These are phyloP conservation scores for Macrophya annulata DNA, from an alignment of 2,888 invertebrate species.

Conservation along the genomic window DNA sequence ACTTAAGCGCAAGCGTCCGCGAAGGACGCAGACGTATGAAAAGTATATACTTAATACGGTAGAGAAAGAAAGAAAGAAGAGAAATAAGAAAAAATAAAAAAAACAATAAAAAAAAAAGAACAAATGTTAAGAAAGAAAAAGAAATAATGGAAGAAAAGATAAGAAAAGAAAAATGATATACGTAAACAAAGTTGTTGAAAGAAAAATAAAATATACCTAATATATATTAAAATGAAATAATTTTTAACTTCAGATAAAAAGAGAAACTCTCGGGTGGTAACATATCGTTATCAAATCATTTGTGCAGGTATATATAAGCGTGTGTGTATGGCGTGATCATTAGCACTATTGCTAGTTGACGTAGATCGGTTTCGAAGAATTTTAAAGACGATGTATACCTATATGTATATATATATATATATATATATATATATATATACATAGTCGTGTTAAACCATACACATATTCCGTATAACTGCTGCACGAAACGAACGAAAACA, in stretches of 20 bases:
- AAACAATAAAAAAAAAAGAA: too few species aligned
- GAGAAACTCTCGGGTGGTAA: constrained; percentile 20
- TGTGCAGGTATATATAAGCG: background rate
- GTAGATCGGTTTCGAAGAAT: constrained; percentile 27
- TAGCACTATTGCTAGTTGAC: background rate
- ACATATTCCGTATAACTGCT: background rate
- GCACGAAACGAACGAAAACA: constrained; percentile 22
- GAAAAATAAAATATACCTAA: background rate
- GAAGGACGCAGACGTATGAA: constrained; percentile 37
- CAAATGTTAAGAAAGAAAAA: too few species aligned
- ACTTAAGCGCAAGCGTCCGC: constrained; percentile 20
- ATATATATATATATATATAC: too few species aligned
- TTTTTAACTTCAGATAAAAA: background rate
- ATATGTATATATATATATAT: too few species aligned
- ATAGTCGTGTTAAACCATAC: too few species aligned
- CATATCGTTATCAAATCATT: constrained; percentile 17
- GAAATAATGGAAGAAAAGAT: too few species aligned
- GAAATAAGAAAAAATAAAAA: too few species aligned
- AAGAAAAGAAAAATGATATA: too few species aligned
- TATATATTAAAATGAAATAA: background rate
- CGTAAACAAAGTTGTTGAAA: background rate
- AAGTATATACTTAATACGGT: too few species aligned
- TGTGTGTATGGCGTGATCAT: background rate
- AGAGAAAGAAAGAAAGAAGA: background rate
- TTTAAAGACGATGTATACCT: too few species aligned